Conservation (phyloP, 1,140 invertebrate genomes). For the Musca domestica region DNA sequence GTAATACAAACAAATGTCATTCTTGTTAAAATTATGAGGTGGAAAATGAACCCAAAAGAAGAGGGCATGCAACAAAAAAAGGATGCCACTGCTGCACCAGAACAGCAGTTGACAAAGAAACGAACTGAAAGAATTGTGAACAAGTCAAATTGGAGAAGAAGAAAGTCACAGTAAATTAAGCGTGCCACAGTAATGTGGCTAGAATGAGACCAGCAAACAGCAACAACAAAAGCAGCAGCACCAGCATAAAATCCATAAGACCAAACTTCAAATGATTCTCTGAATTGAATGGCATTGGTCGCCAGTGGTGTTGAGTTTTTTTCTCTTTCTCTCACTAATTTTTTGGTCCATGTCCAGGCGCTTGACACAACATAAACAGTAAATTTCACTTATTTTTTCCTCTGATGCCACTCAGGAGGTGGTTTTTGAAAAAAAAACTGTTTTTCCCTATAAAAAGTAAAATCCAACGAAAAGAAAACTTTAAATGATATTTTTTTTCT, state of each 20-base stretch:
- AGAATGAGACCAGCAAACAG: neutral
- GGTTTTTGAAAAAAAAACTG: neutral
- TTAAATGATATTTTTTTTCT: constrained; percentile 3
- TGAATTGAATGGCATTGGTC: no score
- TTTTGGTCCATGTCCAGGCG: constrained; percentile 5
- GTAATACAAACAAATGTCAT: constrained; percentile 18
- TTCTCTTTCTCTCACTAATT: no score
- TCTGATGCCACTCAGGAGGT: neutral
- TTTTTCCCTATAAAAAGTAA: neutral
- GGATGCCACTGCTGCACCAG: neutral
- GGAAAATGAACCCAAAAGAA: neutral
- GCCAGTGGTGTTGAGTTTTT: no score
- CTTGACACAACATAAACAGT: constrained; percentile 22
- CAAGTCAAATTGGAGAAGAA: neutral
- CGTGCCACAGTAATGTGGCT: neutral
- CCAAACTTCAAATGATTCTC: no score
- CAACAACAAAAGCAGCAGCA: no score
- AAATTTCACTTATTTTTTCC: constrained; percentile 15
- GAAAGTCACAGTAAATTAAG: constrained; percentile 9
- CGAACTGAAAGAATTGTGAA: neutral
- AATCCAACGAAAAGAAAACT: neutral
- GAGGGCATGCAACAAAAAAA: neutral
- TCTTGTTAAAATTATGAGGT: constrained; percentile 21
- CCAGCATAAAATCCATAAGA: no score
- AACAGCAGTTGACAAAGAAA: neutral